Percentiles rank a stretch among this genome's conserved stretches.
Conservation (phyloP, 1,140 invertebrate genomes). For the Drosophila subpulchrella region DNA sequence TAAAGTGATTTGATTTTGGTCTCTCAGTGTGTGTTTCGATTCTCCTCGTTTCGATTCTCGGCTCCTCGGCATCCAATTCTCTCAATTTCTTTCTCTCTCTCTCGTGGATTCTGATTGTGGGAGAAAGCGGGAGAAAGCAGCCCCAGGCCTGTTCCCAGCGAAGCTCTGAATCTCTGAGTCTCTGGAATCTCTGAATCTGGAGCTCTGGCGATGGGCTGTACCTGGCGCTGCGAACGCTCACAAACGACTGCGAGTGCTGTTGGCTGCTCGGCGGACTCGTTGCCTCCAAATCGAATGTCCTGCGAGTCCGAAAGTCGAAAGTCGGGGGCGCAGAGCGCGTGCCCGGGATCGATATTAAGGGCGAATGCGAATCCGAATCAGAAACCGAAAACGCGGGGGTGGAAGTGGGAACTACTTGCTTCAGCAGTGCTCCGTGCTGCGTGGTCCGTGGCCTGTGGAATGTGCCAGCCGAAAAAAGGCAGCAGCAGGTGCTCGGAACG, state of each 20-base stretch:
- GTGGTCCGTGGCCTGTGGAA: slow-evolving; percentile 36
- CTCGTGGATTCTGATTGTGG: slow-evolving; percentile 1
- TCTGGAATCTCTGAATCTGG: slow-evolving; percentile 5
- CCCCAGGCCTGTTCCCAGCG: slow-evolving; percentile 12
- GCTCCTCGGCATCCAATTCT: neutral
- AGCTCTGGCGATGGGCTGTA: slow-evolving; percentile 51
- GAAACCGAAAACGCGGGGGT: slow-evolving; percentile 20
- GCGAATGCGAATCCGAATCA: slow-evolving; percentile 14
- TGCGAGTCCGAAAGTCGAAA: slow-evolving; percentile 8
- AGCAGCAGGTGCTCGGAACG: slow-evolving; percentile 33
- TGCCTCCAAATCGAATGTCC: slow-evolving; percentile 24
- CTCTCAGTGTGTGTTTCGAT: slow-evolving; percentile 15
- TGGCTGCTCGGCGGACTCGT: slow-evolving; percentile 36
- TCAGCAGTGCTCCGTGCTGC: slow-evolving; percentile 1
- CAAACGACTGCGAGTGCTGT: slow-evolving; percentile 72
- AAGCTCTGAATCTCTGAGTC: slow-evolving; percentile 8
- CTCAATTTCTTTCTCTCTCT: slow-evolving; percentile 4
- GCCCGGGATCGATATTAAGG: slow-evolving; percentile 48
- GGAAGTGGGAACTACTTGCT: slow-evolving; percentile 26
- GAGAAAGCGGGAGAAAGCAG: slow-evolving; percentile 1
- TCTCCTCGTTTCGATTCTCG: slow-evolving; percentile 7
- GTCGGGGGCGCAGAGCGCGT: slow-evolving; percentile 35
- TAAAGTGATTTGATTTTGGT: slow-evolving; percentile 6
- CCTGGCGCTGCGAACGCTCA: slow-evolving; percentile 80
- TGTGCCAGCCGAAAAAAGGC: slow-evolving; percentile 17